Evolutionary conservation across 2,797 vertebrate genomes (phyloP), one percentile per base, ranked within the genome.

Genomic region (Liasis olivaceus): DNA sequence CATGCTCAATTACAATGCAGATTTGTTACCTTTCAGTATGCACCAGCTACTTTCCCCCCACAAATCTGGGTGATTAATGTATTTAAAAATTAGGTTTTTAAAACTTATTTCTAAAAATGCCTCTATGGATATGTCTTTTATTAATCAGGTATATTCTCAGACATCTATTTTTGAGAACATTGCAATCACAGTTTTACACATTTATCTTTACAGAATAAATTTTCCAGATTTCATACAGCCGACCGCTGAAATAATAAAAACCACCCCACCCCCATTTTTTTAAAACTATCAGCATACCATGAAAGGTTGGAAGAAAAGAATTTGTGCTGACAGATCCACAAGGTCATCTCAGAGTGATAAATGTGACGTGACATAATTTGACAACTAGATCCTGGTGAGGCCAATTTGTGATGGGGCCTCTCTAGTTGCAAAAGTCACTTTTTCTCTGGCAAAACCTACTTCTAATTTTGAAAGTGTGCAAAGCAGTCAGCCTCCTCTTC

Each of bases 1-100:
- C 87, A 92, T 56, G n/a, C 81, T 85, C 59, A 63, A 24, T 89
- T 89, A 84, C 15, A 89, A 64, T 92, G 59, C 91, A 92, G 87
- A 92, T 88, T 59, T 59, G 63, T 77, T 81, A 51, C 66, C 59
- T 28, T 81, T 81, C 88, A 88, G 77, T 64, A 85, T 92, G 58
- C 72, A 84, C n/a, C 56, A 36, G 54, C n/a, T 7, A 64, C 42
- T 63, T 36, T 24, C 89, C 64, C 22, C 8, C 12, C n/a, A 42
- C 42, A 81, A 90, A 72, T 59, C 58, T 87, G 58, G 13, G 12
- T 36, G 85, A 91, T 88, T 88, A 51, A 88, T 77, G 66, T 89
- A 54, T 87, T 60, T 9, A 26, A 47, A n/a, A 59, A 92, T 85
- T 58, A 69, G 15, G 26, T 89, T 92, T 89, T 85, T 56, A 66